phyloP scores from a whole-genome alignment of 2,113 vertebrate genomes.

The Panthera leo region DNA sequence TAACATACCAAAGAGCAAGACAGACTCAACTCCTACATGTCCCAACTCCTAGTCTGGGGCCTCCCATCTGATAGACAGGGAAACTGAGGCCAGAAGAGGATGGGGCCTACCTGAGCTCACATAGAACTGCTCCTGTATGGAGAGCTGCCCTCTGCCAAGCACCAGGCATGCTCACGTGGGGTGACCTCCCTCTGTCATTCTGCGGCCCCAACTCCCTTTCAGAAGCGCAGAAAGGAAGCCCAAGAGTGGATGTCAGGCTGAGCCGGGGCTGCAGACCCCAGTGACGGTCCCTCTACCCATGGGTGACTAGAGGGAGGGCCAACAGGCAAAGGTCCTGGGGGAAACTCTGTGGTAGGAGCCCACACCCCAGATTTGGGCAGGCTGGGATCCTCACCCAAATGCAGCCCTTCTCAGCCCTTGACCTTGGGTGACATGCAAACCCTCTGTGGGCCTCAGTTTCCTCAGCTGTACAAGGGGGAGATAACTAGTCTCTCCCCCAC shows the following conservation, averaged over 20 bases:
- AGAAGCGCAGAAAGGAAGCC: neutral
- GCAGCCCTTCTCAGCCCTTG: neutral
- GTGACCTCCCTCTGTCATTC: neutral
- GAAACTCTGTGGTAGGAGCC: neutral
- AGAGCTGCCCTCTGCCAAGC: neutral
- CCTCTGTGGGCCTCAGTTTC: neutral
- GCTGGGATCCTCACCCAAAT: neutral
- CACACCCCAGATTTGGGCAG: neutral
- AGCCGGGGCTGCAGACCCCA: too few species aligned
- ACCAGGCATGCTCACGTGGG: fast-evolving
- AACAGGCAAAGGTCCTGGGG: neutral
- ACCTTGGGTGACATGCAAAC: neutral
- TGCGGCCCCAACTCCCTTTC: neutral
- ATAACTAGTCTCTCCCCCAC: neutral
- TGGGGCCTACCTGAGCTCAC: neutral
- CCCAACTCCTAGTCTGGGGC: too few species aligned
- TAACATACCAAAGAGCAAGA: neutral
- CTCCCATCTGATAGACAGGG: neutral
- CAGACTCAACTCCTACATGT: neutral
- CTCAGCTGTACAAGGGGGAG: neutral
- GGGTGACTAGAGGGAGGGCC: neutral
- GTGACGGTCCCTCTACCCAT: too few species aligned
- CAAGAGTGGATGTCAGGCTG: neutral
- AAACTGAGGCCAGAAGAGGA: neutral
- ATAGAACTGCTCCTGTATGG: fast-evolving